phyloP scores from a whole-genome alignment of 2,113 vertebrate species.

The Phaethon lepturus region DNA sequence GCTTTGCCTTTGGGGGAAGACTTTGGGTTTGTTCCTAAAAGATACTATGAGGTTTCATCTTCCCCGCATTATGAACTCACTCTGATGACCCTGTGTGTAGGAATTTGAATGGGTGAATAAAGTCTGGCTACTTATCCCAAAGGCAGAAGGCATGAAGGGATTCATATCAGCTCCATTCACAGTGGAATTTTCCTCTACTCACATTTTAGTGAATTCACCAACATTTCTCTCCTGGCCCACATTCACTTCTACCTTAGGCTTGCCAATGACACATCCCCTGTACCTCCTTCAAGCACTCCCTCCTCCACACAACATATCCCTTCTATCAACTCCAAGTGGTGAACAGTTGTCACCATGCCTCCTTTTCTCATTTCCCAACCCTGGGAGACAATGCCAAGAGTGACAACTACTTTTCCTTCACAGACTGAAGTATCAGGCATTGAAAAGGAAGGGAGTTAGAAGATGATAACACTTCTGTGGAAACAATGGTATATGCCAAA shows the following conservation, averaged over 20 bases:
- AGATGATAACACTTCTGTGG: not conserved
- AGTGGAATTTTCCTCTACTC: not conserved
- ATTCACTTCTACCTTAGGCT: not conserved
- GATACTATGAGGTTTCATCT: not conserved
- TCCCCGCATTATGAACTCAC: not conserved
- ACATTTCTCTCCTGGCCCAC: not conserved
- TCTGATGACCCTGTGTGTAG: not conserved
- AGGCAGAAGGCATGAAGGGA: not conserved
- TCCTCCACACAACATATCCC: not conserved
- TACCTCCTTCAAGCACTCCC: not conserved
- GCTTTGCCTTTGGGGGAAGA: not conserved
- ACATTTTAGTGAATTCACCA: not conserved
- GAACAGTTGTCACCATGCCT: fast-evolving
- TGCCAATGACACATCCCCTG: not conserved
- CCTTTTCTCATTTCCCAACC: not conserved
- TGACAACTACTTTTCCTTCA: not conserved
- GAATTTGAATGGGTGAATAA: not conserved
- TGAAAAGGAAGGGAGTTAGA: not conserved
- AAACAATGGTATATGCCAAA: not conserved
- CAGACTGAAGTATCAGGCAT: not conserved
- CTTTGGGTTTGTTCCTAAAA: not conserved
- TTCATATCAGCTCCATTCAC: not conserved
- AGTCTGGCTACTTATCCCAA: not conserved
- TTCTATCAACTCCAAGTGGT: not conserved
- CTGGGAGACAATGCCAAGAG: not conserved